Conservation (phyloP, 2,797 vertebrate species). For the Scyliorhinus canicula region DNA sequence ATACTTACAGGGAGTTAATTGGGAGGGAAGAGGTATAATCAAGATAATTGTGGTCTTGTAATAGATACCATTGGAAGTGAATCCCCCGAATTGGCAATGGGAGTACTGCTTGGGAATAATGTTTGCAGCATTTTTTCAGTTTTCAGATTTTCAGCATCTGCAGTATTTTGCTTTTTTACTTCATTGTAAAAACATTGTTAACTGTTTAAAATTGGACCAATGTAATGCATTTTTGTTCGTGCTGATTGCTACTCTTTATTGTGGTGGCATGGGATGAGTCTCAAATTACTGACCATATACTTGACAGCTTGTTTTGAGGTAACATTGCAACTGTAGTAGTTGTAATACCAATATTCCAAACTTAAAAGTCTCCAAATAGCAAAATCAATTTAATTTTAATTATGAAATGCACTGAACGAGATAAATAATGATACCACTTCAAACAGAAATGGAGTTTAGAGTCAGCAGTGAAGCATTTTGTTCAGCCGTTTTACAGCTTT, state of each 20-base stretch:
- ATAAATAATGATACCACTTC: not conserved
- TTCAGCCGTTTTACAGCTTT: not conserved
- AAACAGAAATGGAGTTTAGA: not conserved
- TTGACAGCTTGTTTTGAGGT: not conserved
- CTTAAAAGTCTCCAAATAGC: not conserved
- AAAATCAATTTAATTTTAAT: not conserved
- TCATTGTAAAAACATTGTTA: not conserved
- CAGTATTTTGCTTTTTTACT: not conserved
- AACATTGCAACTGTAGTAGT: not conserved
- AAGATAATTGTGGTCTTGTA: not conserved
- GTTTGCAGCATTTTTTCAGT: not conserved
- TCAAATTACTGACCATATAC: not conserved
- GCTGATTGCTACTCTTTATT: not conserved
- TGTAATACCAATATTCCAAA: not conserved
- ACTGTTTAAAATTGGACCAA: not conserved
- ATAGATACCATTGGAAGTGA: not conserved
- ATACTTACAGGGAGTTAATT: not conserved
- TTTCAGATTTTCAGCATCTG: not conserved
- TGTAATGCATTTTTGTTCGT: not conserved
- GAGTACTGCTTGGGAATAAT: not conserved
- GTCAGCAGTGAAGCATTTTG: not conserved
- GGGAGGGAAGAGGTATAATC: not conserved
- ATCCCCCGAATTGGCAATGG: not conserved
- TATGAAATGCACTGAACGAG: not conserved
- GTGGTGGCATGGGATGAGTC: not conserved